Conservation (phyloP, 2,797 vertebrate species). For the Chloroceryle inda region DNA sequence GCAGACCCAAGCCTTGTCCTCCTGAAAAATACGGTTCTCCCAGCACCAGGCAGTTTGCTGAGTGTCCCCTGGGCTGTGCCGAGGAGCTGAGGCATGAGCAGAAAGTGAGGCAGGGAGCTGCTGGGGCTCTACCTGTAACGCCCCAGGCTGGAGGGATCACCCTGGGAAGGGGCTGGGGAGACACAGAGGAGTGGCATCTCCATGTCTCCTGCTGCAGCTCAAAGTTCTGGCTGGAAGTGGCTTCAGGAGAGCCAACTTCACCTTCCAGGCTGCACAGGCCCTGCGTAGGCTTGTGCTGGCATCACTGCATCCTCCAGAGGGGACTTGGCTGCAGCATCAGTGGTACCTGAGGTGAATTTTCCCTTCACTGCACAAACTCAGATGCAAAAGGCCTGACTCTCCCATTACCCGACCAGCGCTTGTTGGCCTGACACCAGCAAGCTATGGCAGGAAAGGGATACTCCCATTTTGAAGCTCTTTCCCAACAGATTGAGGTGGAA, state of each 20-base stretch:
- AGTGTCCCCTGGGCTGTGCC: rapidly evolving
- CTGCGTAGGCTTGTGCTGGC: not conserved
- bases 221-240: not conserved
- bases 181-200: not conserved
- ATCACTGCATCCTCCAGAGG: not conserved
- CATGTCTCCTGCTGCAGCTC: not conserved
- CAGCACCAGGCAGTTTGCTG: not conserved
- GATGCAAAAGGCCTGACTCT: not conserved
- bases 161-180: not conserved
- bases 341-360: not conserved
- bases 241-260: not conserved
- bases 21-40: not conserved
- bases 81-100: rapidly evolving
- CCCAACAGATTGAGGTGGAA: not conserved
- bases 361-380: not conserved
- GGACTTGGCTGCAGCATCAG: not conserved
- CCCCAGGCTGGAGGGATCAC: not conserved
- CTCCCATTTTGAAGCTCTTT: not conserved
- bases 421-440: not conserved
- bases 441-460: not conserved
- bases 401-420: not conserved
- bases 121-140: not conserved
- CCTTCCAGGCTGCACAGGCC: not conserved
- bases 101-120: not conserved
- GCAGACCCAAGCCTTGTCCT: not conserved